Evolutionary conservation across 53 echinoderm and acorn worm species (phyloP).

Genomic region (Stichopus horrens): DNA sequence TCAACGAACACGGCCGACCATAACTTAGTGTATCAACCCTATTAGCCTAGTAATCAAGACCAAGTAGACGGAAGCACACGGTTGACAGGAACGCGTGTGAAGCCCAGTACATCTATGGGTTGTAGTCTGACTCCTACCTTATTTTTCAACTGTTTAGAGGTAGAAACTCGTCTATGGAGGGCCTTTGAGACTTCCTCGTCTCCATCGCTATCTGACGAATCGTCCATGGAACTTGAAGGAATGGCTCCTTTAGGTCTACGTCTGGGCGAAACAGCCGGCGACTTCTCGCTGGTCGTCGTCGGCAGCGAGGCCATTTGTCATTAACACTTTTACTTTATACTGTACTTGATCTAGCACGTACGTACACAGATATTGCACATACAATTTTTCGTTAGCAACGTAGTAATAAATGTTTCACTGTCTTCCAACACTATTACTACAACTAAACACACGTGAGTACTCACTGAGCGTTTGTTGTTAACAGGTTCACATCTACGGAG

Average conservation of each 20-base stretch:
- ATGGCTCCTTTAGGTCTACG: slow-evolving; percentile 71
- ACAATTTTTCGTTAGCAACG: neutral
- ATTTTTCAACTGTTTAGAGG: slow-evolving; percentile 98
- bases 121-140: slow-evolving; percentile 63
- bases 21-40: neutral
- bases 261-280: slow-evolving; percentile 74
- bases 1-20: neutral
- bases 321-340: neutral
- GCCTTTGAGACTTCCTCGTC: slow-evolving; percentile 85
- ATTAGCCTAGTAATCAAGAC: neutral
- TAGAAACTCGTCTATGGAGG: slow-evolving; percentile 94
- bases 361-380: neutral
- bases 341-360: neutral
- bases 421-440: neutral
- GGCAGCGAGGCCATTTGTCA: slow-evolving; percentile 38
- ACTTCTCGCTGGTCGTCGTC: neutral
- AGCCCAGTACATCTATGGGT: neutral
- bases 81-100: slow-evolving; percentile 8
- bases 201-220: slow-evolving; percentile 96
- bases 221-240: slow-evolving; percentile 80
- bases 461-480: neutral
- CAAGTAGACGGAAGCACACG: slow-evolving; percentile 24
- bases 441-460: neutral
- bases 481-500: neutral
- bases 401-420: neutral